Percentiles rank a stretch among this genome's conserved stretches.
These are phyloP conservation scores for Lepidostoma basale DNA, from an alignment of 1,140 invertebrate species.

Conservation along the genomic window DNA sequence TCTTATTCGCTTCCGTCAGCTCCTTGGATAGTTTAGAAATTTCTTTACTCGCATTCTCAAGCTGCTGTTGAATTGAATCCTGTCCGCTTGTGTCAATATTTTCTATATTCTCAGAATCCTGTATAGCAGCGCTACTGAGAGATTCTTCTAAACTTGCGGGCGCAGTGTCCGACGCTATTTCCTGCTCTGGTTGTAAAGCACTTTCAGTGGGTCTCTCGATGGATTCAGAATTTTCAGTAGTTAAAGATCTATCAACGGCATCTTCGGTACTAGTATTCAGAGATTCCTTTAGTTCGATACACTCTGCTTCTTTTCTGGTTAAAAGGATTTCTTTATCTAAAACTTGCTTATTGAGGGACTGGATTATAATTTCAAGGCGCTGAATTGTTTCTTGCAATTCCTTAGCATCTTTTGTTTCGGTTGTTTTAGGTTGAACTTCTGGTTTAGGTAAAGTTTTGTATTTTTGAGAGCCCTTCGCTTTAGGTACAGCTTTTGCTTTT, in stretches of 20 bases:
- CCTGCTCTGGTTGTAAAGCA: neutral
- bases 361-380: conserved; percentile 53
- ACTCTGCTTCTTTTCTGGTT: conserved; percentile 49
- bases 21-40: conserved; percentile 68
- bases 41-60: conserved; percentile 54
- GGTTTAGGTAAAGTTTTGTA: conserved; percentile 27
- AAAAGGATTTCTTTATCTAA: conserved; percentile 57
- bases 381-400: conserved; percentile 32
- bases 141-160: neutral
- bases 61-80: conserved; percentile 42
- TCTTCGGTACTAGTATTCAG: conserved; percentile 5
- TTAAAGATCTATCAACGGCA: neutral
- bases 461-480: conserved; percentile 29
- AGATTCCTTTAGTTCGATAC: conserved; percentile 42
- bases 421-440: neutral
- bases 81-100: neutral
- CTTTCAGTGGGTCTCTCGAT: neutral
- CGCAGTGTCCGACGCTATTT: neutral
- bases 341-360: conserved; percentile 59
- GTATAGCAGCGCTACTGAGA: neutral
- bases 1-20: conserved; percentile 77
- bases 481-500: conserved; percentile 22
- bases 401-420: conserved; percentile 29
- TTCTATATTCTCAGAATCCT: neutral
- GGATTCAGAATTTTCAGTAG: neutral